A percentile compares a stretch with the other conserved stretches of the same genome.
These are phyloP conservation scores for Pterois miles DNA, from an alignment of 2,797 vertebrate genomes.

Conservation along the genomic window DNA sequence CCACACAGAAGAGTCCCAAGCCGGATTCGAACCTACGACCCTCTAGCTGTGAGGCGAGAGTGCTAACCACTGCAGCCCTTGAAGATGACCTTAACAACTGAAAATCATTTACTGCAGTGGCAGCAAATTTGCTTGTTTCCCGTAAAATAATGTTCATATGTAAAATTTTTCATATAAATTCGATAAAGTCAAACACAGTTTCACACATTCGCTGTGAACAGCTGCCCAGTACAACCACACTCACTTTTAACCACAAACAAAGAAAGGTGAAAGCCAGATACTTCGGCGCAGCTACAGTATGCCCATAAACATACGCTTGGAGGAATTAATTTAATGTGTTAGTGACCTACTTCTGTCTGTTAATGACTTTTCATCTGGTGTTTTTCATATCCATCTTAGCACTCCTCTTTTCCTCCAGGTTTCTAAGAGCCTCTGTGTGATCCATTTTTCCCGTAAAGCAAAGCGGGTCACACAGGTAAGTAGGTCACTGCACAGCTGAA, in stretches of 20 bases:
- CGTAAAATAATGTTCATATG: background rate
- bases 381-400: background rate
- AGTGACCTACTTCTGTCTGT: conserved; percentile 12
- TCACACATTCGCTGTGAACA: background rate
- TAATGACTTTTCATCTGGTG: conserved; percentile 2
- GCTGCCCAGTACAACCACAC: background rate
- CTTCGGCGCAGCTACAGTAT: background rate
- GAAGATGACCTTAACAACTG: background rate
- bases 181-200: background rate
- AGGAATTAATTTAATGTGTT: conserved; percentile 21
- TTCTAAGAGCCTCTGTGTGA: conserved; percentile 30
- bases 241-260: background rate
- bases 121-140: background rate
- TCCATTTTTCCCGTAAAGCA: conserved; percentile 46
- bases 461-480: conserved; percentile 66
- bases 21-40: too few species aligned
- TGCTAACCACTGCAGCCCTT: too few species aligned
- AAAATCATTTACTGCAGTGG: background rate
- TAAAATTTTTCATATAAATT: background rate
- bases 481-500: conserved; percentile 72
- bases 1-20: too few species aligned
- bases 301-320: background rate
- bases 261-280: background rate
- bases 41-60: too few species aligned
- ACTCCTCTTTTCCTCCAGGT: background rate